Conservation (phyloP, 2,797 vertebrate genomes). For the Oreonectes daqikongensis region DNA sequence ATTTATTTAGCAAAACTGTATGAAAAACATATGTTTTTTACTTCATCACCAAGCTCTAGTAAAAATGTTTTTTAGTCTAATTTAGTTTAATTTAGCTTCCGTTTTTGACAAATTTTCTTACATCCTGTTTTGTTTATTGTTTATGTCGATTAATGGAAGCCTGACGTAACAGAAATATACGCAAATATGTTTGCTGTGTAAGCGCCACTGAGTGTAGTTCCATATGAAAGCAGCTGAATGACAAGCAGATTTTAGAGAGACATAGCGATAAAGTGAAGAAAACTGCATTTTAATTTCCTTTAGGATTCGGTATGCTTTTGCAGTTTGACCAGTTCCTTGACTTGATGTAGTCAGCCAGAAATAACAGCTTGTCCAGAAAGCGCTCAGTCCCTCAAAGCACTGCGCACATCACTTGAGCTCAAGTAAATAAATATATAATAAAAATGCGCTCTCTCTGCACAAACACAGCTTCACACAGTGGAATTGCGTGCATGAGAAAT, state of each 20-base stretch:
- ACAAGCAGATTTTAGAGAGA: neutral
- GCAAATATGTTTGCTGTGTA: neutral
- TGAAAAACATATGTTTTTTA: too few relatives aligned
- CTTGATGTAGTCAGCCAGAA: conserved; percentile 45
- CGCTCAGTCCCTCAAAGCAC: conserved; percentile 27
- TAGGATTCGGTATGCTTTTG: conserved; percentile 41
- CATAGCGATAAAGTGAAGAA: conserved; percentile 18
- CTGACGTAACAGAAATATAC: neutral
- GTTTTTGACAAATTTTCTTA: neutral
- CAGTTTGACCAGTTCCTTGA: conserved; percentile 35
- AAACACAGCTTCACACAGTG: conserved; percentile 16
- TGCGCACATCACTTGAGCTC: conserved; percentile 16
- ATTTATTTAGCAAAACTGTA: too few relatives aligned
- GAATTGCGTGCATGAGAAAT: conserved; percentile 43
- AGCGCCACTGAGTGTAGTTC: neutral
- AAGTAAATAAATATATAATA: conserved; percentile 41
- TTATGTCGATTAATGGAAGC: neutral
- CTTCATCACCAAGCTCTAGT: too few relatives aligned
- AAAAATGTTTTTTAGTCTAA: too few relatives aligned
- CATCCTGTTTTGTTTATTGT: neutral
- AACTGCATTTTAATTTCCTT: conserved; percentile 25
- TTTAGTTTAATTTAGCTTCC: too few relatives aligned
- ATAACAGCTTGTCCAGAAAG: conserved; percentile 38
- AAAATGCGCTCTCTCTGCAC: conserved; percentile 28
- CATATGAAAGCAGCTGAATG: neutral